Base-by-base conservation (phyloP, 1,140 invertebrate genomes). In the Penaeus indicus region DNA sequence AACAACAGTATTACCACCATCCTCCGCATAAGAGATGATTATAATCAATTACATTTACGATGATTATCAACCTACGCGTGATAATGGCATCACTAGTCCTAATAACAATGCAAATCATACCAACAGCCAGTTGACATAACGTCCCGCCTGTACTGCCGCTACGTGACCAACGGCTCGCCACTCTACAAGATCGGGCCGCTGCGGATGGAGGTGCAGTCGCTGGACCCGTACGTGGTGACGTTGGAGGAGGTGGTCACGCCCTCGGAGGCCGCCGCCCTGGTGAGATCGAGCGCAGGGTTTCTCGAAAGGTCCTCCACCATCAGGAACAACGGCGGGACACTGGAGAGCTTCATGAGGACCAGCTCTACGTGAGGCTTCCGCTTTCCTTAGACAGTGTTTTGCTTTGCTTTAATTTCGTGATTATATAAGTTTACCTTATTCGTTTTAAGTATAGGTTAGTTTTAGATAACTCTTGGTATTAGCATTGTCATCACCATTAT, bases 131-230 rank as follows among this genome's bases (percentile, higher is more conserved):
- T 47, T 1, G 61, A 25, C 69, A n/a, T 60, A 5, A 85, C 64
- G 5, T 85, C 67, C 5, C 11, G 22, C 21, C 83, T 85, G 8
- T 75, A 77, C 67, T 85, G 83, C 54, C 83, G 83, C 7, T 85
- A 85, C 67, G 22, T 85, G n/a, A 75, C n/a, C 42, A 85, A 85
- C 47, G n/a, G 67, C 5, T 85, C 83, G 16, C 83, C 83, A 0
- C 67, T 75, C 22, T 85, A 75, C 27, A 8, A 32, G n/a, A 75
- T 85, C 64, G 83, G 83, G 8, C 83, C 67, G 22, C 67, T 85
- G 67, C 22, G 47, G 69, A 85, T 85, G 83, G 83, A 85, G 42
- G 83, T 85, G 16, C 63, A 25, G 16, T 85, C 64, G 0, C 21
- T 85, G 1, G 21, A 21, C 27, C 83, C 83, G 1, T 85, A 85